These are phyloP conservation scores for Ochotona curzoniae DNA, from an alignment of 2,113 vertebrate genomes.

Conservation along the genomic window DNA sequence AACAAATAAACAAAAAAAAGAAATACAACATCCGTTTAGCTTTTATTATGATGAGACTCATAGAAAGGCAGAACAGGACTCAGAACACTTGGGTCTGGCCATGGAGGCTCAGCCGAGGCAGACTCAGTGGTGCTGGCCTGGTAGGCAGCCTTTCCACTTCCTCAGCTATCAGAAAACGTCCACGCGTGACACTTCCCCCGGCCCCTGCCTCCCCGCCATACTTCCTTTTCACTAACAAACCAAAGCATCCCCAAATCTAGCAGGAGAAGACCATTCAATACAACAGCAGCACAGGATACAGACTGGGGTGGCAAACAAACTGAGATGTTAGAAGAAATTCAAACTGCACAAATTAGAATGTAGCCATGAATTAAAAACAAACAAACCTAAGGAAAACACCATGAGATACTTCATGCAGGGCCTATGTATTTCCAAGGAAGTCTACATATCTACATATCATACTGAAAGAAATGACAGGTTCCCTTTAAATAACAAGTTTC, in stretches of 20 bases:
- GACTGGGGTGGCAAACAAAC: neutral
- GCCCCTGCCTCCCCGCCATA: too few species aligned
- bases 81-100: neutral
- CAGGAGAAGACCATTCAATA: neutral
- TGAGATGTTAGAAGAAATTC: constrained; percentile 41
- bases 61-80: neutral
- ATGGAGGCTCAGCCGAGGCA: neutral
- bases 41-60: neutral
- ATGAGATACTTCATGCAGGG: neutral
- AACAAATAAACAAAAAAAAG: neutral
- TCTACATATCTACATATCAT: constrained; percentile 36
- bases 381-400: neutral
- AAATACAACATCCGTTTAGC: neutral
- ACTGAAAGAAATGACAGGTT: constrained; percentile 37
- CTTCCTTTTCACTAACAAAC: neutral
- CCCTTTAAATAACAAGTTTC: constrained; percentile 52
- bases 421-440: neutral
- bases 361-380: constrained; percentile 3
- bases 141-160: constrained; percentile 40
- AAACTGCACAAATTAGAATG: constrained; percentile 30
- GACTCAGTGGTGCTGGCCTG: too few species aligned
- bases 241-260: neutral
- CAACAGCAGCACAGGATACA: neutral
- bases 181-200: too few species aligned
- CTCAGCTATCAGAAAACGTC: neutral